Base-by-base conservation (phyloP, 2,888 invertebrate genomes). In the Beris chalybata region DNA sequence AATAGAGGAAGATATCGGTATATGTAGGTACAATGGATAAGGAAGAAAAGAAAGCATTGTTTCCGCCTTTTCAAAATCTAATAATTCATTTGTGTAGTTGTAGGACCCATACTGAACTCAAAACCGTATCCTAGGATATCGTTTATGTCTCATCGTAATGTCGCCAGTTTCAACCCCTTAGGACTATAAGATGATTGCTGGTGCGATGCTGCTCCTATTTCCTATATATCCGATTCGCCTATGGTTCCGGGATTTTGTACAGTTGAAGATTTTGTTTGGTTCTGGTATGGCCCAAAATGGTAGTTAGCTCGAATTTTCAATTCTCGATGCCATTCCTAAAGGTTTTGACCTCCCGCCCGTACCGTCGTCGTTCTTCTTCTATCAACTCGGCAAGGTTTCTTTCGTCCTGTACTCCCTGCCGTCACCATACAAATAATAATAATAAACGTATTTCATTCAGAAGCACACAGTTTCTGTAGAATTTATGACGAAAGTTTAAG, bases 401-500 rank as follows among this genome's bases (percentile, higher is more conserved):
- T n/a, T 48, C 48, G 48, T 48, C 22, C 48, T 15, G 38, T 38
- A 15, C 48, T n/a, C 22, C 22, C 54, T n/a, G 54, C 45, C 64
- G 64, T 64, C 64, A 67, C 69, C 66, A 53, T 65, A 57, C 54
- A 65, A 69, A 69, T 69, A 69, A 69, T 69, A 69, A 69, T 69
- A 67, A 69, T 69, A 69, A 69, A 69, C 69, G 69, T 69, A 69
- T 69, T 69, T 69, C 69, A 69, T 69, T 69, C 67, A 67, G 58
- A 65, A 69, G 69, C 69, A 69, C 67, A 67, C 67, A 69, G 67
- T 67, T 67, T 61, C 66, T 53, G 53, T 64, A 65, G 64, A 67
- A 70, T 70, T 71, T 71, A 71, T 71, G 69, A 67, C 68, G 67
- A 71, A 71, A 71, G 69, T 71, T 71, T 71, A 68, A 71, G 69